Evolutionary conservation across 2,797 vertebrate species (phyloP), one percentile per base, ranked within the genome.

Genomic region (Tamandua tetradactyla): DNA sequence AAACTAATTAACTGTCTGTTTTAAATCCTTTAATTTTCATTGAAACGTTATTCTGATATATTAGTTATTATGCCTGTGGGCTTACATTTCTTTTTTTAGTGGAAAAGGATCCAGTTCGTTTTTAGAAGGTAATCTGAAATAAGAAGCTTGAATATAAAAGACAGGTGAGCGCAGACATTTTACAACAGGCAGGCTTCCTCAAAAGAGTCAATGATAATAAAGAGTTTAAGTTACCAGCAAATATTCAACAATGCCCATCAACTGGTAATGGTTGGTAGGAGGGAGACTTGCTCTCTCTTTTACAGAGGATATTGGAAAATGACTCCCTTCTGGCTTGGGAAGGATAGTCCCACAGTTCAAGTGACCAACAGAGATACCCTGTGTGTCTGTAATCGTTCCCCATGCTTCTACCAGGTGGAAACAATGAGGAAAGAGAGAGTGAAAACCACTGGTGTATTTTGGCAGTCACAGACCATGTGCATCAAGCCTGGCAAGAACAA

Each of bases 101-200:
- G 32, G 55, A 78, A 82, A 47, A 25, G 23, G 20, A 52, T 52
- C 13, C 64, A 47, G 15, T 3, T 81, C n/a, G 27, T 35, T 69
- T 94, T 92, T 64, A 62, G 44, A 95, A 68, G 25, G 5, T 55
- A 66, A 90, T 66, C 42, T 90, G 57, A 76, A 87, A 61, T 75
- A 40, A 44, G 55, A 95, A 59, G 57, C 15, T 55, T 81, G 59
- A 64, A 66, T 62, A 64, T 15, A 47, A 91, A 62, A 81, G 44
- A 30, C 5, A 76, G 9, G 14, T 37, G 35, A 91, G 30, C 37
- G 17, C 49, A 87, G 81, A 66, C 61, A 83, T 74, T 83, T 94
- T 61, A 83, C 2, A 74, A 66, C 2, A 85, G 35, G 44, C 8
- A 69, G 68, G 1, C 52, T 64, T 79, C 74, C 42, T 68, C 72